Evolutionary conservation across 2,797 vertebrate species (phyloP), one percentile per base, ranked within the genome.

Genomic region (Eleutherodactylus coqui): DNA sequence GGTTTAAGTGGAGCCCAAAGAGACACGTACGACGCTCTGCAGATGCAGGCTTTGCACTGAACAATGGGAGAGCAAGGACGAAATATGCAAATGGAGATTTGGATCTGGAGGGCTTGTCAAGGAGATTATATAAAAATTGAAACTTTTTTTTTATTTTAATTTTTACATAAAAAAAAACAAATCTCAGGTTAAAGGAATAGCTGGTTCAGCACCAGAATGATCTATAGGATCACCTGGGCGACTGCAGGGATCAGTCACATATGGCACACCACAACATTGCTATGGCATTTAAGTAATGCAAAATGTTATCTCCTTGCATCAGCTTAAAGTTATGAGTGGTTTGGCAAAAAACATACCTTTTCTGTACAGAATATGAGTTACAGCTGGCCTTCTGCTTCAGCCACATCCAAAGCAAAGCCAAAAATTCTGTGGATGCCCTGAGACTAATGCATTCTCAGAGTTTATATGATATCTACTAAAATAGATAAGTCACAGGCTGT

Each of bases 11-110:
- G 91, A 0, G 93, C 93, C 3, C 95, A 93, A 84, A 97, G 96
- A 91, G 97, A 98, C 89, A 97, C 96, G 4, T 98, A 98, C 0
- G 95, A 97, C 4, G 90, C 93, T 1, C 96, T 98, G 64, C 94
- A 96, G 84, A 97, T 97, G 96, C 95, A 97, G 90, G 83, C 91
- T 0, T 88, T 96, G 76, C 79, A 27, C 11, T 49, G 55, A 79
- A 36, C 24, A 47, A 55, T 36, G 4, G 47, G 19, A n/a, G 16
- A 45, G 32, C 1, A 5, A 16, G 34, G 55, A 8, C 14, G 38
- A 45, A n/a, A 13, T 43, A 72, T 6, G 29, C 36, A 70, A n/a
- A 41, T 41, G 10, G 19, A 41, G 10, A 41, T 13, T 11, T 11
- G 17, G 16, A 19, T 17, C 49, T 5, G 16, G 3, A 17, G 5